Evolutionary conservation across 2,113 vertebrate species (phyloP).

Genomic region (Callipepla squamata): DNA sequence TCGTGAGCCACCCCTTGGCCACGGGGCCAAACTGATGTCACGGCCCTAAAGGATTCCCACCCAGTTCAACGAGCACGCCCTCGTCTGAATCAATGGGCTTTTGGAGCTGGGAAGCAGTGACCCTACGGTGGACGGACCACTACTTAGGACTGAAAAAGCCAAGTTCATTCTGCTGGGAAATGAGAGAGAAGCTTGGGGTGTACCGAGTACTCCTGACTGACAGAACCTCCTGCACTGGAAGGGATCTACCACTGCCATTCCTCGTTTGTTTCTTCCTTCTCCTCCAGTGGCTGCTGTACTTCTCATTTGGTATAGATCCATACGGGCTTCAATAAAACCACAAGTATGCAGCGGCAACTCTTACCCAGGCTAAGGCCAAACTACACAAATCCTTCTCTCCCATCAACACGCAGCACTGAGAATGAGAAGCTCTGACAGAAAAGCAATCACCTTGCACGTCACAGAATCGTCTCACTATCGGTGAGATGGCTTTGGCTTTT

Average conservation of each 20-base stretch:
- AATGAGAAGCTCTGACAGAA: background rate
- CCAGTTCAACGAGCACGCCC: background rate
- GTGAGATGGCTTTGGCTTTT: background rate
- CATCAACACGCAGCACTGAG: background rate
- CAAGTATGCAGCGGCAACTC: background rate
- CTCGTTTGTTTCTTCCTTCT: background rate
- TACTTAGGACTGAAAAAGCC: background rate
- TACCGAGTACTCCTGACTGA: background rate
- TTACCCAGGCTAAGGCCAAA: background rate
- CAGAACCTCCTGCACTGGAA: background rate
- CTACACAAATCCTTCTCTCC: background rate
- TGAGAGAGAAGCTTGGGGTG: background rate
- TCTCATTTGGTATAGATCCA: background rate
- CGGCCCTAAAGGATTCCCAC: background rate
- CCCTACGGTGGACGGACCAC: background rate
- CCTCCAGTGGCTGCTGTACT: background rate
- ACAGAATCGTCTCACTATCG: background rate
- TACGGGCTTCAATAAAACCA: fast-evolving
- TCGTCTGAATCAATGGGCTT: background rate
- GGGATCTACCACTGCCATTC: no score
- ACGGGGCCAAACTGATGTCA: background rate
- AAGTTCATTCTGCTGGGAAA: background rate
- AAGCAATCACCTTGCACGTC: background rate
- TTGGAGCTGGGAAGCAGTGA: background rate
- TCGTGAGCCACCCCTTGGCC: background rate